These are phyloP conservation scores for Cirrhinus molitorella DNA, from an alignment of 2,797 vertebrate species.

Conservation along the genomic window DNA sequence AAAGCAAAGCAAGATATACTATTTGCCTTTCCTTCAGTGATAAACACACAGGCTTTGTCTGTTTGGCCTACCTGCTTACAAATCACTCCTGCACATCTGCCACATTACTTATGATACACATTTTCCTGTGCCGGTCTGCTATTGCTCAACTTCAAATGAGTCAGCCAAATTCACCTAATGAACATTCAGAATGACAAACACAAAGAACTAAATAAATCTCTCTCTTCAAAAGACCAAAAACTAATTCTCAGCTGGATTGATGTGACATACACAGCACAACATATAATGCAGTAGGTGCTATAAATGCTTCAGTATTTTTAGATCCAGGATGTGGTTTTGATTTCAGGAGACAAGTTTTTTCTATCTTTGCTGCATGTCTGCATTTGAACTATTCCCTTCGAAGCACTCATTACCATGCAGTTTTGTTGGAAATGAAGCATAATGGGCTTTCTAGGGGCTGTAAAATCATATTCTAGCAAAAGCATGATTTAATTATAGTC, in stretches of 20 bases:
- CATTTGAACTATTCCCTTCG: not conserved
- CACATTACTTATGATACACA: conserved; percentile 60
- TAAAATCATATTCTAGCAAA: conserved; percentile 40
- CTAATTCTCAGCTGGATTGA: conserved; percentile 38
- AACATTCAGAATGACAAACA: conserved; percentile 57
- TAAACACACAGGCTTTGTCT: conserved; percentile 7
- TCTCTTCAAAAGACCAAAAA: conserved; percentile 55
- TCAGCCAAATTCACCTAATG: conserved; percentile 57
- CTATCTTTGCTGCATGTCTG: not conserved
- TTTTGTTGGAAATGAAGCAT: not conserved
- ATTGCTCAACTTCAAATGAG: conserved; percentile 38
- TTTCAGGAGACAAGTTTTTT: not conserved
- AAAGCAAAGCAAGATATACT: not conserved
- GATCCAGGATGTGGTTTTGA: conserved; percentile 43
- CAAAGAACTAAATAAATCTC: conserved; percentile 49
- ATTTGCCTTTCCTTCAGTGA: not conserved
- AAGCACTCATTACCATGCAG: not conserved
- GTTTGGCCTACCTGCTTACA: conserved; percentile 29
- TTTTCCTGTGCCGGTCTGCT: conserved; percentile 51
- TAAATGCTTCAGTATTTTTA: conserved; percentile 47
- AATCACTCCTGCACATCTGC: conserved; percentile 69
- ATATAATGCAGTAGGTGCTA: conserved; percentile 14
- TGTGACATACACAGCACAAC: conserved; percentile 41
- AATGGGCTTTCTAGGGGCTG: not conserved
- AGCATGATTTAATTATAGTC: conserved; percentile 12